A percentile compares a stretch with the other conserved stretches of the same genome.
Conservation (phyloP, 1,140 invertebrate species). For the Drosophila willistoni region DNA sequence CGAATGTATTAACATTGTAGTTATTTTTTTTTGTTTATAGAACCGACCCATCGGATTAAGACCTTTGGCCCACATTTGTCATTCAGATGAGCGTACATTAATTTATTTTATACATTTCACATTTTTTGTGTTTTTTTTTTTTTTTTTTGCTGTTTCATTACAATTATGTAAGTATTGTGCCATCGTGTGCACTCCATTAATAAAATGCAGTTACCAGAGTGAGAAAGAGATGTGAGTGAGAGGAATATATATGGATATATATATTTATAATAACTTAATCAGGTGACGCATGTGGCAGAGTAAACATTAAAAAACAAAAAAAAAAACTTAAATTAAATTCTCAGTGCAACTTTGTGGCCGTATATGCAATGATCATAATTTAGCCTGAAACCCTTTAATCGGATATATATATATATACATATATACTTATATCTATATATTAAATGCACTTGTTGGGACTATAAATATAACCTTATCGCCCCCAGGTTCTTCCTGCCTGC, state of each 20-base stretch:
- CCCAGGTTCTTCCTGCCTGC: not conserved
- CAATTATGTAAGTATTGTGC: slow-evolving; percentile 13
- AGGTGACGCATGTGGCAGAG: slow-evolving; percentile 47
- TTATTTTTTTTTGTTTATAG: not conserved
- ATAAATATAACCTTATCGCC: slow-evolving; percentile 51
- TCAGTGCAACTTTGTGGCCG: slow-evolving; percentile 4
- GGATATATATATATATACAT: slow-evolving; percentile 41
- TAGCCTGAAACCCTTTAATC: slow-evolving; percentile 42
- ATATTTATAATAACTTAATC: slow-evolving; percentile 49
- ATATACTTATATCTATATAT: slow-evolving; percentile 44
- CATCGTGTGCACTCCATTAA: slow-evolving; percentile 16
- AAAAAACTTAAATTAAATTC: slow-evolving; percentile 1
- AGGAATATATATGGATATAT: slow-evolving; percentile 23
- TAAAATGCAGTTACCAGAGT: not conserved
- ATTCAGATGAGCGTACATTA: slow-evolving; percentile 7
- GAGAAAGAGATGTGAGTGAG: not conserved
- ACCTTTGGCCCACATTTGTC: slow-evolving; percentile 6
- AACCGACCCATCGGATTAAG: not conserved
- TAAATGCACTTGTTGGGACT: slow-evolving; percentile 55
- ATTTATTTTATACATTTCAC: not conserved
- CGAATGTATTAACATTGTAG: too few relatives aligned
- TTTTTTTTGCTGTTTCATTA: slow-evolving; percentile 1
- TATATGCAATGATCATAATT: slow-evolving; percentile 52
- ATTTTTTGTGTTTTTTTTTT: not conserved
- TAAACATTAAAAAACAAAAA: slow-evolving; percentile 49